A percentile compares a stretch with the other conserved stretches of the same genome.
Evolutionary conservation across 1,140 invertebrate genomes (phyloP).

Genomic region (Stegodyphus mimosarum): DNA sequence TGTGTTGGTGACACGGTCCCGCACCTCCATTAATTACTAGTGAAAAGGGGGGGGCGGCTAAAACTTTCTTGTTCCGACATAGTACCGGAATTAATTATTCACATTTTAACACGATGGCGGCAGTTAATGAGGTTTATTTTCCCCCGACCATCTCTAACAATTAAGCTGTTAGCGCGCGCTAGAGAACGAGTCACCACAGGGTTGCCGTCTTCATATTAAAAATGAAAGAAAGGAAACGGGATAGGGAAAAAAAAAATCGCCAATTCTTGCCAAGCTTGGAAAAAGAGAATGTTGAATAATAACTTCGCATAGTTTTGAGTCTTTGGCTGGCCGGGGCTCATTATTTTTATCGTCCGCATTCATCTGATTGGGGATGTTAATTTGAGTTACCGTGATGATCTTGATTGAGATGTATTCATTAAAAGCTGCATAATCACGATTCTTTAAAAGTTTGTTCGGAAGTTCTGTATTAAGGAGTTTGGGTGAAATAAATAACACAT

Average conservation of each 20-base stretch:
- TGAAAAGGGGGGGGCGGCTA: constrained; percentile 3
- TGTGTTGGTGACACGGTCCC: constrained; percentile 46
- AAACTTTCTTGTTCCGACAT: constrained; percentile 53
- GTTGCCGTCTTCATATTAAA: constrained; percentile 1
- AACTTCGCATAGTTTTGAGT: too few species aligned
- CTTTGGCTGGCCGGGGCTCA: too few species aligned
- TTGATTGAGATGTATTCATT: too few species aligned
- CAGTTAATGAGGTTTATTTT: constrained; percentile 58
- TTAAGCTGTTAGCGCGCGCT: constrained; percentile 44
- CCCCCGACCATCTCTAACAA: constrained; percentile 38
- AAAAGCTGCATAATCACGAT: too few species aligned
- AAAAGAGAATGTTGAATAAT: not conserved
- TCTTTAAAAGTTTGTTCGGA: not conserved
- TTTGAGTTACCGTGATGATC: too few species aligned
- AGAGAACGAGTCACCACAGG: constrained; percentile 10
- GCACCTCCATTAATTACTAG: constrained; percentile 43
- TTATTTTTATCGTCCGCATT: too few species aligned
- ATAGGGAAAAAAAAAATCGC: not conserved
- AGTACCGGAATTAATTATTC: constrained; percentile 57
- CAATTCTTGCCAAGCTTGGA: constrained; percentile 1
- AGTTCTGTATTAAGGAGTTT: not conserved
- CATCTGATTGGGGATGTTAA: too few species aligned
- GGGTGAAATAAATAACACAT: too few species aligned
- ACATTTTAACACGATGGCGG: constrained; percentile 55
- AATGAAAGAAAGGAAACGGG: not conserved